Evolutionary conservation across 2,113 vertebrate species (phyloP).

Genomic region (Xenopus laevis): DNA sequence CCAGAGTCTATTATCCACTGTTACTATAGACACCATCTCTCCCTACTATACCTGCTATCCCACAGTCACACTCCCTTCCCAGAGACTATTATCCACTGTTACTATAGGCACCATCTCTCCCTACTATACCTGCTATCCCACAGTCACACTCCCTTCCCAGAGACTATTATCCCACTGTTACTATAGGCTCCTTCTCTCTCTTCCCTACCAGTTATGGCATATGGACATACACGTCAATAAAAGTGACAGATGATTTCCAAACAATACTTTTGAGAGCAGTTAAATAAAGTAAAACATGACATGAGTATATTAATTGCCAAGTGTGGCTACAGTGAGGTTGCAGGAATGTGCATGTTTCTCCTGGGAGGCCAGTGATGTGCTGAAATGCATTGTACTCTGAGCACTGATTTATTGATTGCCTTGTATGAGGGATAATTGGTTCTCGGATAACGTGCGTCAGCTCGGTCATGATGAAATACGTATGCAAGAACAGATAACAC

Average conservation of each 20-base stretch:
- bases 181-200: too few relatives aligned
- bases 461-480: neutral
- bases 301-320: conserved; percentile 32
- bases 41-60: too few relatives aligned
- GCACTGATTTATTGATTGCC: conserved; percentile 49
- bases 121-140: too few relatives aligned
- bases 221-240: neutral
- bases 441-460: conserved; percentile 1
- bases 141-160: too few relatives aligned
- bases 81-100: too few relatives aligned
- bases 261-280: conserved; percentile 20
- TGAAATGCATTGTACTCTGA: conserved; percentile 51
- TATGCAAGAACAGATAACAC: neutral
- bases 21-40: too few relatives aligned
- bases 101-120: too few relatives aligned
- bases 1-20: too few relatives aligned
- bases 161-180: too few relatives aligned
- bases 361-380: conserved; percentile 19
- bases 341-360: conserved; percentile 41
- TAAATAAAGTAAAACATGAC: conserved; percentile 1
- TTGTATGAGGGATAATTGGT: conserved; percentile 46
- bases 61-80: too few relatives aligned
- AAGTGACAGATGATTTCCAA: conserved; percentile 14
- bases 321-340: conserved; percentile 30
- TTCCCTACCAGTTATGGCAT: too few relatives aligned